A percentile compares a stretch with the other conserved stretches of the same genome.
Conservation (phyloP, 2,888 invertebrate species). For the Rhodophaea formosa region DNA sequence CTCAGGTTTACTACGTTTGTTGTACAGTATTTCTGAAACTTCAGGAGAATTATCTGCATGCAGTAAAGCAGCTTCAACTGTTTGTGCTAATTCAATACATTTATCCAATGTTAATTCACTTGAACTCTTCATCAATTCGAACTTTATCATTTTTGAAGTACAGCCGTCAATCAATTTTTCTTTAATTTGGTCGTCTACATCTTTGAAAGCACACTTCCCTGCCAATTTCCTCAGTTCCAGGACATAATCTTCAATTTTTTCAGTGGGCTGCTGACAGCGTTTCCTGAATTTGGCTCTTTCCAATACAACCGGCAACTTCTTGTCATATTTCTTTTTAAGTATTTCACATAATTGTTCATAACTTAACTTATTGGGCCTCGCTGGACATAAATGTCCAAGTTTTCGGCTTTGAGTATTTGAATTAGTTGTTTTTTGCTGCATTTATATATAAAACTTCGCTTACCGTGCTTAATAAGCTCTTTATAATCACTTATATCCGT, state of each 20-base stretch:
- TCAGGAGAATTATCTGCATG: not conserved
- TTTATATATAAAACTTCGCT: not conserved
- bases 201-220: slow-evolving; percentile 24
- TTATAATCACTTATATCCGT: no score
- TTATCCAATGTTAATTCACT: not conserved
- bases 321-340: not conserved
- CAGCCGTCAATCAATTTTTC: slow-evolving; percentile 27
- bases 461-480: no score
- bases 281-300: slow-evolving; percentile 18
- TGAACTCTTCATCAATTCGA: slow-evolving; percentile 3
- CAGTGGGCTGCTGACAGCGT: slow-evolving; percentile 17
- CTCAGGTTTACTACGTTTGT: not conserved
- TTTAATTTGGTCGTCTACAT: slow-evolving; percentile 26
- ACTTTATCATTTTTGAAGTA: slow-evolving; percentile 17
- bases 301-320: not conserved
- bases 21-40: not conserved
- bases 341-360: slow-evolving; percentile 1
- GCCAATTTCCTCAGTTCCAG: slow-evolving; percentile 20
- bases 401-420: no score
- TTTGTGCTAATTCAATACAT: not conserved
- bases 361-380: not conserved
- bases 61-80: slow-evolving; percentile 5
- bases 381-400: not conserved
- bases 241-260: slow-evolving; percentile 23
- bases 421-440: no score